Conservation (phyloP, 2,888 invertebrate genomes). For the Plebejus argus region DNA sequence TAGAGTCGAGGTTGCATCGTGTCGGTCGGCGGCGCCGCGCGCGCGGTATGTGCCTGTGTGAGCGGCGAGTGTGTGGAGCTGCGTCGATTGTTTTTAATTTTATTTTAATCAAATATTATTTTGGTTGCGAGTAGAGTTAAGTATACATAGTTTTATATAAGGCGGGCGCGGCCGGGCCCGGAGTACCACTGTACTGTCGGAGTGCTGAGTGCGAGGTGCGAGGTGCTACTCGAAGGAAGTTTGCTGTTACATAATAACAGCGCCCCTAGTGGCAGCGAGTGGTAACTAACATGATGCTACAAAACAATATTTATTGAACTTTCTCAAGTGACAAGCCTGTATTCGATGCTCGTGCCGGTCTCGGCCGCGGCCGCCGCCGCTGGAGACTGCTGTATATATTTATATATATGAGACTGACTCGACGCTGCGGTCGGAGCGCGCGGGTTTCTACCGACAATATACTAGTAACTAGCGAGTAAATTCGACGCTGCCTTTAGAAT, state of each 20-base stretch:
- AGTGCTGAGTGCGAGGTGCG: neutral
- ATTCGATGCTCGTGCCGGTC: neutral
- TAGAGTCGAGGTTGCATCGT: neutral
- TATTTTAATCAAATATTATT: slow-evolving; percentile 64
- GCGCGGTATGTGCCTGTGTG: slow-evolving; percentile 49
- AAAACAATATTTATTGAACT: too few relatives aligned
- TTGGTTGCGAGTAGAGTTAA: slow-evolving; percentile 50
- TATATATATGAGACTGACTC: slow-evolving; percentile 13
- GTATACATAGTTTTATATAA: slow-evolving; percentile 36
- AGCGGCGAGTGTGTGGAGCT: slow-evolving; percentile 29
- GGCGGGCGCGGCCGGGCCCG: slow-evolving; percentile 35
- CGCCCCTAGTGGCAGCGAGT: neutral
- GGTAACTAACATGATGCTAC: neutral
- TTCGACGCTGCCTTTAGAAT: neutral
- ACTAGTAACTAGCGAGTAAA: neutral
- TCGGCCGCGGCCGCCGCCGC: neutral
- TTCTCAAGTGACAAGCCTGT: too few relatives aligned
- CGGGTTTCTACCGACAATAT: neutral
- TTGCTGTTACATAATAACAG: neutral
- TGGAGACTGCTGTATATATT: slow-evolving; percentile 21
- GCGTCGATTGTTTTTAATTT: slow-evolving; percentile 55
- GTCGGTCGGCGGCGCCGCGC: slow-evolving; percentile 16
- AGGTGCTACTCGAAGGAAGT: neutral
- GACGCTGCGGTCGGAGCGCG: neutral
- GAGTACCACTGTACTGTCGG: neutral